Base-by-base conservation (phyloP, 2,888 invertebrate genomes). In the Chaetogeoica ovagalla region DNA sequence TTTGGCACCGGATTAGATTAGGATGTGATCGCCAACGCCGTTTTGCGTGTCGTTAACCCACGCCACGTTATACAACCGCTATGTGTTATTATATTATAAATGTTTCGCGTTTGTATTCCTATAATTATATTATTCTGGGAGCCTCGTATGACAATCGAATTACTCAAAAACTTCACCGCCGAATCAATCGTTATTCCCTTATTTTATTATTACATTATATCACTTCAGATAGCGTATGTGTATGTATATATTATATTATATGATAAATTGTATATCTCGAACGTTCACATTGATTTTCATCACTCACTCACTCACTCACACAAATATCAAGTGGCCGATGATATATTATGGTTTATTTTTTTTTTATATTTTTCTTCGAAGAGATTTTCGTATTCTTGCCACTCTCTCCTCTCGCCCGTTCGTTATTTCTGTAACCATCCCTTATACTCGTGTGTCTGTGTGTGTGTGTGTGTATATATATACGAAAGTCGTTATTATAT, bases 1-100 rank as follows among this genome's bases (percentile, higher is more conserved):
- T 77, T 77, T 77, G 69, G 77, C 77, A 77, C 77, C 77, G 60
- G 62, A 77, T 77, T 70, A 69, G 52, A 62, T 77, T 55, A 77
- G 77, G 13, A 48, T 48, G 48, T 55, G 37, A 63, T 52, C 55
- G 59, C 30, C 63, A 21, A 39, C 57, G 57, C 30, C 65, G 21
- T 19, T 23, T 60, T 55, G 39, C 21, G 55, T 55, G 63, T 74
- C 74, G 74, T 65, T 74, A 65, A 65, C 55, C 21, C 74, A 74
- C 55, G 19, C 21, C 21, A 37, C n/a, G 48, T 11, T 48, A 13
- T 48, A 48, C 13, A 13, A 39, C 21, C 43, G 37, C 21, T 43
- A 21, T 21, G 13, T 43, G 17, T 17, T 5, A 19, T 4, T 55
- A 4, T 19, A 55, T 6, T 55, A 55, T 19, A 55, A 5, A 19